phyloP scores from a whole-genome alignment of 2,888 invertebrate species.

The Apocheima hispidaria region DNA sequence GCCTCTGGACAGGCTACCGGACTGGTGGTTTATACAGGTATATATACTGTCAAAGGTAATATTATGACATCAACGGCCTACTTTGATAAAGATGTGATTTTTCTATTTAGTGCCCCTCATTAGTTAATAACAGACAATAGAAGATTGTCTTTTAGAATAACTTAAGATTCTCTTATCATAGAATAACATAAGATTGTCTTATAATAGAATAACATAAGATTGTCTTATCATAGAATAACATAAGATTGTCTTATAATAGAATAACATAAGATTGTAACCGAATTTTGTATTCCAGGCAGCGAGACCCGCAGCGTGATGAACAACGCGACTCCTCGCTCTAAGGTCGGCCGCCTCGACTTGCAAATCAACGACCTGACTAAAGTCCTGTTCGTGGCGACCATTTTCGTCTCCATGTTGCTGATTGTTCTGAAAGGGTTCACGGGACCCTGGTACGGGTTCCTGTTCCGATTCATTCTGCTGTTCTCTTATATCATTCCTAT shows the following conservation, averaged over 20 bases:
- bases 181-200: too few relatives aligned
- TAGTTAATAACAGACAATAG: too few relatives aligned
- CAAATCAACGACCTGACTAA: constrained; percentile 99
- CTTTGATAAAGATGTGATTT: too few relatives aligned
- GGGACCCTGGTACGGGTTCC: constrained; percentile 98
- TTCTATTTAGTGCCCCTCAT: too few relatives aligned
- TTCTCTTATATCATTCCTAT: constrained; percentile 99
- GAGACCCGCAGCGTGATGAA: constrained; percentile 99
- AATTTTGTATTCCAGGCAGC: constrained; percentile 84
- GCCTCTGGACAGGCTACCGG: constrained; percentile 98
- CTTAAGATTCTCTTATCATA: too few relatives aligned
- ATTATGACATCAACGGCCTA: too few relatives aligned
- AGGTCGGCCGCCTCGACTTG: constrained; percentile 97
- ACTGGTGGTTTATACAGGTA: constrained; percentile 96
- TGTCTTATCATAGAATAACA: too few relatives aligned
- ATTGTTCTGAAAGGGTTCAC: constrained; percentile 98
- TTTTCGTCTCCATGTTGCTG: constrained; percentile 96
- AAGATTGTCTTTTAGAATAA: too few relatives aligned
- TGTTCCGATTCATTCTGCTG: constrained; percentile 97
- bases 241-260: neutral
- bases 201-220: too few relatives aligned
- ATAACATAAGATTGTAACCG: neutral
- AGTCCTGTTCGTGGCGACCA: constrained; percentile 95
- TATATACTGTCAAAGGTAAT: neutral
- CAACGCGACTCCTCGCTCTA: constrained; percentile 97